Evolutionary conservation across 1,140 invertebrate genomes (phyloP).

Genomic region (Lasaia peninsularis): DNA sequence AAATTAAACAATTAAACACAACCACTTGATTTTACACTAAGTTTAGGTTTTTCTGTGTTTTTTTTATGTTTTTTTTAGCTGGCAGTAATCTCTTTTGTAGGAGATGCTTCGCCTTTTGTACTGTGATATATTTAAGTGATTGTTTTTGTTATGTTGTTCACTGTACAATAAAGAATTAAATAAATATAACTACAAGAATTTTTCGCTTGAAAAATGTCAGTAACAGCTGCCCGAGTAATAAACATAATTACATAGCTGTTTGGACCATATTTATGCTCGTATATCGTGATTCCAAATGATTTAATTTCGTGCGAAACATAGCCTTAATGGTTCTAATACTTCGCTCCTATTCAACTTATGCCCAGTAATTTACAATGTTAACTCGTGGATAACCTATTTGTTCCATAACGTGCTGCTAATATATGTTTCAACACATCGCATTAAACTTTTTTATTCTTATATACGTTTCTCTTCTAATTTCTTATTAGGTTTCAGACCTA

Average conservation of each 20-base stretch:
- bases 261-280: not conserved
- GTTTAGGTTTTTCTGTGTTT: no score
- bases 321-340: slow-evolving; percentile 26
- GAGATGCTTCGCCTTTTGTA: no score
- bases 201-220: not conserved
- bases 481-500: no score
- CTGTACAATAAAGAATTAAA: no score
- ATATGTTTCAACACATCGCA: slow-evolving; percentile 5
- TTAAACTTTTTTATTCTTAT: slow-evolving; percentile 17
- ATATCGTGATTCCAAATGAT: not conserved
- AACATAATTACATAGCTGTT: not conserved
- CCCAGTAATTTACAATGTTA: slow-evolving; percentile 21
- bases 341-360: slow-evolving; percentile 18
- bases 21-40: no score
- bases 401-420: slow-evolving; percentile 13
- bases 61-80: no score
- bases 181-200: not conserved
- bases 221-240: not conserved
- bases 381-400: slow-evolving; percentile 30
- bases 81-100: no score
- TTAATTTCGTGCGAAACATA: slow-evolving; percentile 22
- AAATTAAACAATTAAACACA: no score
- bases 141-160: no score
- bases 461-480: not conserved
- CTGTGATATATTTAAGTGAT: no score